phyloP scores from a whole-genome alignment of 2,888 invertebrate species.

The Empis livida region DNA sequence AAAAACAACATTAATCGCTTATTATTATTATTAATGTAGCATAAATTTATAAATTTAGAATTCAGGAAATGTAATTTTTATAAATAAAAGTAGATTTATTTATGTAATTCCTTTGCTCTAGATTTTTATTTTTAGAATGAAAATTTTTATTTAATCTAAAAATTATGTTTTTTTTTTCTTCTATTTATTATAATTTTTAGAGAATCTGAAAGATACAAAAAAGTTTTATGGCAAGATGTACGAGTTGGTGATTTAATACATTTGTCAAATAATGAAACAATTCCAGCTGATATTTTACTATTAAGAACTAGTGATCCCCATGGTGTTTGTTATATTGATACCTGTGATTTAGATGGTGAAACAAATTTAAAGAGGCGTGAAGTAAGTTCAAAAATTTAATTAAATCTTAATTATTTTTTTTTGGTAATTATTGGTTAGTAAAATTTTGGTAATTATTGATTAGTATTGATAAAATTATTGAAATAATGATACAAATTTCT shows the following conservation, averaged over 20 bases:
- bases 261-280: conserved; percentile 89
- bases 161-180: conserved; percentile 5
- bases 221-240: conserved; percentile 80
- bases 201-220: conserved; percentile 67
- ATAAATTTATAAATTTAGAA: no score
- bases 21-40: no score
- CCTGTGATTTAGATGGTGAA: conserved; percentile 93
- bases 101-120: neutral
- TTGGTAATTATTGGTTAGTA: no score
- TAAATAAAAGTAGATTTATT: no score
- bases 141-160: neutral
- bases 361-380: conserved; percentile 88
- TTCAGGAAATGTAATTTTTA: no score
- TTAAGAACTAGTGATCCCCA: conserved; percentile 76
- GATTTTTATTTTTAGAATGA: neutral
- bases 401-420: neutral
- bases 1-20: no score
- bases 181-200: conserved; percentile 39
- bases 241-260: conserved; percentile 90
- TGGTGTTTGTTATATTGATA: conserved; percentile 88
- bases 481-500: no score
- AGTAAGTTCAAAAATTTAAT: conserved; percentile 34
- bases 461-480: no score
- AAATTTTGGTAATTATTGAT: no score
- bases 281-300: conserved; percentile 90